Percentiles rank a stretch among this genome's conserved stretches.
Evolutionary conservation across 64 coral and sea anemone genomes (phyloP).

Genomic region (Platygyra sinensis): DNA sequence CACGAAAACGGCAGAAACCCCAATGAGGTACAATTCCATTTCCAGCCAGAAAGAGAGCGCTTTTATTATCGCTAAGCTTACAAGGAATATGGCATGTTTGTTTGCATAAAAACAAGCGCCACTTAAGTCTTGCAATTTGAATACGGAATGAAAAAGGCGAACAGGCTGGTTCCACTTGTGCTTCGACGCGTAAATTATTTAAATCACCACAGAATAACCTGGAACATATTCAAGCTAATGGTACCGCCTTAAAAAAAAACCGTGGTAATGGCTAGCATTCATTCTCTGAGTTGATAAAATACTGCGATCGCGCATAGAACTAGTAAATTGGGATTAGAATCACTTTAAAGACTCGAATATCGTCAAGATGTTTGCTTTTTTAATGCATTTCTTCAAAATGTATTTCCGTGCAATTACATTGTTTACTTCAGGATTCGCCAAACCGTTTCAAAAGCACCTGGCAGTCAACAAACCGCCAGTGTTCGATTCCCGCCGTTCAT

Average conservation of each 20-base stretch:
- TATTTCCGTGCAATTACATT: slow-evolving; percentile 98
- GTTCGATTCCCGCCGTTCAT: neutral
- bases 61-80: slow-evolving; percentile 27
- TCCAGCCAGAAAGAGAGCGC: neutral
- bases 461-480: slow-evolving; percentile 6
- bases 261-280: neutral
- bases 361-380: slow-evolving; percentile 95
- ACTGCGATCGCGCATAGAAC: neutral
- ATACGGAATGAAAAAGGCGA: slow-evolving; percentile 59
- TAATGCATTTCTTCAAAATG: slow-evolving; percentile 82
- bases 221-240: slow-evolving; percentile 43
- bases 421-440: slow-evolving; percentile 79
- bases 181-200: slow-evolving; percentile 79
- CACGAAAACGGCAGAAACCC: neutral
- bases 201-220: slow-evolving; percentile 53
- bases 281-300: neutral
- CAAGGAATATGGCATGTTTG: slow-evolving; percentile 50
- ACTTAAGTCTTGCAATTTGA: slow-evolving; percentile 67
- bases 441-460: slow-evolving; percentile 86
- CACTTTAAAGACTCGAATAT: slow-evolving; percentile 75
- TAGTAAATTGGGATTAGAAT: slow-evolving; percentile 59
- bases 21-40: neutral
- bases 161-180: slow-evolving; percentile 58
- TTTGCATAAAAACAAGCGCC: slow-evolving; percentile 44
- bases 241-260: slow-evolving; percentile 59